A percentile compares a stretch with the other conserved stretches of the same genome.
phyloP scores from a whole-genome alignment of 2,888 invertebrate species.

The Melipona beecheii region DNA sequence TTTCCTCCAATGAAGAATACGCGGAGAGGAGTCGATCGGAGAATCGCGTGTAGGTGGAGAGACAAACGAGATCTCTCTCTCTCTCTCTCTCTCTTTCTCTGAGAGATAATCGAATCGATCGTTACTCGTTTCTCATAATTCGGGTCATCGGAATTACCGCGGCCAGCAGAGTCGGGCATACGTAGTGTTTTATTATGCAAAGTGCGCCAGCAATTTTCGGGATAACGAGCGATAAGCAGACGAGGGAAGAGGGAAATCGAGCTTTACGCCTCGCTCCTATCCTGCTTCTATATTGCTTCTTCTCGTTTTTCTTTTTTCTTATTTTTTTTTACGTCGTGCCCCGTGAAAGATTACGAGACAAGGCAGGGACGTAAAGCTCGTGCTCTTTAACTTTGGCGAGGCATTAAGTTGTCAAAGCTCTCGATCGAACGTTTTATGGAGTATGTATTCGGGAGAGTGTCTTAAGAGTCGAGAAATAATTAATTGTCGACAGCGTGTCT shows the following conservation, averaged over 20 bases:
- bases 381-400: slow-evolving; percentile 29
- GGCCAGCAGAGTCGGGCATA: slow-evolving; percentile 49
- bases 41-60: slow-evolving; percentile 16
- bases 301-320: neutral
- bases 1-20: too few species aligned
- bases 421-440: slow-evolving; percentile 35
- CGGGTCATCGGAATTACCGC: slow-evolving; percentile 53
- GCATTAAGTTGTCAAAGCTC: slow-evolving; percentile 43
- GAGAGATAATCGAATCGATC: slow-evolving; percentile 56
- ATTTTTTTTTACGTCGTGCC: slow-evolving; percentile 33
- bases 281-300: slow-evolving; percentile 41
- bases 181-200: slow-evolving; percentile 67
- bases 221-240: slow-evolving; percentile 65
- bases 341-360: slow-evolving; percentile 54
- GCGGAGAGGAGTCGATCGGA: slow-evolving; percentile 6
- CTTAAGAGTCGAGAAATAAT: slow-evolving; percentile 7
- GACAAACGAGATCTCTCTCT: slow-evolving; percentile 18
- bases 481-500: slow-evolving; percentile 21
- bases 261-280: slow-evolving; percentile 48
- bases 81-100: neutral
- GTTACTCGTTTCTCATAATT: slow-evolving; percentile 57
- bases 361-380: slow-evolving; percentile 30
- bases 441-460: slow-evolving; percentile 4
- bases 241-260: slow-evolving; percentile 49
- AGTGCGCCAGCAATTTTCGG: slow-evolving; percentile 44